Conservation (phyloP, 2,888 invertebrate genomes). For the Acanthosepion pharaonis region DNA sequence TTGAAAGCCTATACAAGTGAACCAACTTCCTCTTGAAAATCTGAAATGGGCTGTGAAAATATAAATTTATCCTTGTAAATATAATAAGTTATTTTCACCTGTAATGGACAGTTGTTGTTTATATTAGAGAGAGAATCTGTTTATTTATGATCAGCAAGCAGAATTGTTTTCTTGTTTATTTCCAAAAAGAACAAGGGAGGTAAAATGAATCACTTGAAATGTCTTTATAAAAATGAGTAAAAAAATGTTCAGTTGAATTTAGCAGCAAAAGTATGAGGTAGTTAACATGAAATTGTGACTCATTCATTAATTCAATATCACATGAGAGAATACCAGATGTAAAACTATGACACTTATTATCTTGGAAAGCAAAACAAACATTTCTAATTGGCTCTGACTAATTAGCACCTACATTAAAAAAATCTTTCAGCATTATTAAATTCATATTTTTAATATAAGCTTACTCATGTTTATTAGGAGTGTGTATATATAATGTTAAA, state of each 20-base stretch:
- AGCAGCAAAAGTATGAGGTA: background rate
- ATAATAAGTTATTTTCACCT: too few relatives aligned
- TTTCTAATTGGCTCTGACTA: background rate
- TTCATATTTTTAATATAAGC: too few relatives aligned
- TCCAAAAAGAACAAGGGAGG: background rate
- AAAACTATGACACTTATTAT: background rate
- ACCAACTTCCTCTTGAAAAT: too few relatives aligned
- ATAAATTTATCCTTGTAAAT: too few relatives aligned
- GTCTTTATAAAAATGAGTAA: background rate
- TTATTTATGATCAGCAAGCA: background rate
- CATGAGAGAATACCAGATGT: background rate
- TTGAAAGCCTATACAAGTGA: too few relatives aligned
- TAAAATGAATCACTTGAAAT: background rate
- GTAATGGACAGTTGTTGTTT: too few relatives aligned
- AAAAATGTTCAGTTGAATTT: background rate
- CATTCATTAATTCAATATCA: background rate
- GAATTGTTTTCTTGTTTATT: background rate
- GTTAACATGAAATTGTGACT: too few relatives aligned
- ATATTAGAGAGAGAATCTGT: background rate
- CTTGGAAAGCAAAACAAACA: background rate
- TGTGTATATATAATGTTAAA: too few relatives aligned
- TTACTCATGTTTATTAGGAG: too few relatives aligned
- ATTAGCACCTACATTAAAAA: background rate
- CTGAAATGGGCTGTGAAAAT: too few relatives aligned
- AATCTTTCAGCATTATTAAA: too few relatives aligned